Conservation (phyloP, 2,797 vertebrate genomes). For the Paedocypris micromegethes region DNA sequence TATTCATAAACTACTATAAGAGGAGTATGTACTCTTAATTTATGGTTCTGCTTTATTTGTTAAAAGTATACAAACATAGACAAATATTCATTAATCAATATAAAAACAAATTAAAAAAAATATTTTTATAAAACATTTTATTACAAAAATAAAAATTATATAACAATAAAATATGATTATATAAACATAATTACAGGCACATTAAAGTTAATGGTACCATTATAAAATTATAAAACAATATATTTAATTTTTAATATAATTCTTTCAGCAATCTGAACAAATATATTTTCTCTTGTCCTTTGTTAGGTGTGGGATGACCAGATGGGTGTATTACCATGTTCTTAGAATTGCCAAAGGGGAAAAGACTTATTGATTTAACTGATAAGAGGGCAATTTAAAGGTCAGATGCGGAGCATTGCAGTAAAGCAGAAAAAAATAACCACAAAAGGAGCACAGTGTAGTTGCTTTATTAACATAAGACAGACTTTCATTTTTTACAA, state of each 20-base stretch:
- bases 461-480: background rate
- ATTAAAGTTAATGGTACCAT: no score
- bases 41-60: no score
- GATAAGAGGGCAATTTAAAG: conserved; percentile 79
- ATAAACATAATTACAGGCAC: no score
- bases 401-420: conserved; percentile 54
- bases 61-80: no score
- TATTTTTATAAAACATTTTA: background rate
- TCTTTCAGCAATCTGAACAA: background rate
- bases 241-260: no score
- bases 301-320: conserved; percentile 58
- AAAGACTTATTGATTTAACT: conserved; percentile 72
- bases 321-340: conserved; percentile 68
- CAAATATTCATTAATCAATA: no score
- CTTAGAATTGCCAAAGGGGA: conserved; percentile 64
- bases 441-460: conserved; percentile 1
- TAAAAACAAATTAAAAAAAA: no score
- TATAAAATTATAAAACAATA: background rate
- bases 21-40: no score
- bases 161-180: background rate
- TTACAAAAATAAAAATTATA: background rate
- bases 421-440: conserved; percentile 43
- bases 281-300: background rate
- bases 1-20: no score
- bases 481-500: background rate